Percentiles rank a stretch among this genome's conserved stretches.
These are phyloP conservation scores for Phalloptychus januarius DNA, from an alignment of 2,797 vertebrate genomes.

Conservation along the genomic window DNA sequence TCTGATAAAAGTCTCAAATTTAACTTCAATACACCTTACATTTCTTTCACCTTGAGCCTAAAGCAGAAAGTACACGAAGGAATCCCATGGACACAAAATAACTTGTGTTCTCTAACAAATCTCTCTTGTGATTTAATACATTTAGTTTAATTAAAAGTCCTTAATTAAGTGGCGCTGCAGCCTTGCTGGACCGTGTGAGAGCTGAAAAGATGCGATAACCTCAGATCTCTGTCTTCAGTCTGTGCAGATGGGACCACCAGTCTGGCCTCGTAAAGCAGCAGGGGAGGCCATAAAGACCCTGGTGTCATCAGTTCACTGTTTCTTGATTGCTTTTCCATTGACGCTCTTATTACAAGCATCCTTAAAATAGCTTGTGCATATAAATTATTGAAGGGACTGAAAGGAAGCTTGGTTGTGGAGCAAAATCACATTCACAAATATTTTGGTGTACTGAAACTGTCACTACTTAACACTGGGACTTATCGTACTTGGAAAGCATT, in stretches of 20 bases:
- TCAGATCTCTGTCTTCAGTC: conserved; percentile 50
- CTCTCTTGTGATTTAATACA: conserved; percentile 59
- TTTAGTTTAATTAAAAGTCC: conserved; percentile 73
- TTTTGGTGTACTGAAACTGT: not conserved
- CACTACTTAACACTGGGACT: not conserved
- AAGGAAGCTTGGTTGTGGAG: not conserved
- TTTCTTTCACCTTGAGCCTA: conserved; percentile 14
- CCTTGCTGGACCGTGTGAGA: conserved; percentile 36
- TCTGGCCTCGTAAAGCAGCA: conserved; percentile 38
- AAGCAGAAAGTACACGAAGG: conserved; percentile 17
- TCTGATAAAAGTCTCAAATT: not conserved
- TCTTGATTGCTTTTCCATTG: not conserved
- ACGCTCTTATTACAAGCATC: conserved; percentile 5
- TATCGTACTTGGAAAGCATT: not conserved
- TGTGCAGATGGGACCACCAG: conserved; percentile 35
- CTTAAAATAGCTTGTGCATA: not conserved
- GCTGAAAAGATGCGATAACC: conserved; percentile 65
- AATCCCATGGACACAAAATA: conserved; percentile 34
- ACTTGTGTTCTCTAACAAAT: conserved; percentile 54
- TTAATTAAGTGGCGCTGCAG: conserved; percentile 71
- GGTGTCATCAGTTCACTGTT: not conserved
- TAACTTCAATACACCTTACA: not conserved
- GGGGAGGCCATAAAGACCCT: conserved; percentile 28
- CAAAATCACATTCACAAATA: not conserved
- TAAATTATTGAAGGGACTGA: not conserved